Conservation (phyloP, 2,797 vertebrate genomes). For the Intellagama lesueurii region DNA sequence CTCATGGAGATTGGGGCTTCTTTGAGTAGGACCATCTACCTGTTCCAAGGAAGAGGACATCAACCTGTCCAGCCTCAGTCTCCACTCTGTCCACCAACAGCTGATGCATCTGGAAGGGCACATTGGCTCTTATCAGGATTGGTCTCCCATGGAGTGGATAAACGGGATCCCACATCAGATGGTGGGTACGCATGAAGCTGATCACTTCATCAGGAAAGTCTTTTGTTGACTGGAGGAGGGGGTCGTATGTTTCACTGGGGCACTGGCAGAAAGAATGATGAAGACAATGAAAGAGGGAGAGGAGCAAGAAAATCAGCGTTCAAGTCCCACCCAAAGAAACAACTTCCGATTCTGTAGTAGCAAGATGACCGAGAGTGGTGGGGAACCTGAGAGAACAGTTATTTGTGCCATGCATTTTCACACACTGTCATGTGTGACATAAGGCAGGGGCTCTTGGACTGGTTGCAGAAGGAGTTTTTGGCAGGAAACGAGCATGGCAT, state of each 20-base stretch:
- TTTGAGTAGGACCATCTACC: slow-evolving; percentile 70
- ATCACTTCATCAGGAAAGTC: slow-evolving; percentile 89
- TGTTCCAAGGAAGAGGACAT: slow-evolving; percentile 87
- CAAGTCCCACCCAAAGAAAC: neutral
- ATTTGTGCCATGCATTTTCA: neutral
- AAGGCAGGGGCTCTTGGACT: too few species aligned
- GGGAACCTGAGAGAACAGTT: neutral
- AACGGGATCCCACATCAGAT: slow-evolving; percentile 90
- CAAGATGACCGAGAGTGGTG: neutral
- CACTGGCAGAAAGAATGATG: slow-evolving; percentile 75
- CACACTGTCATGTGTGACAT: neutral
- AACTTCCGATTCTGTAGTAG: neutral
- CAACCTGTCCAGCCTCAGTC: slow-evolving; percentile 77
- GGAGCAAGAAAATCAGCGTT: rapidly evolving
- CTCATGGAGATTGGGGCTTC: neutral
- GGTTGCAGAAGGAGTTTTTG: too few species aligned
- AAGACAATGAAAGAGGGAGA: neutral
- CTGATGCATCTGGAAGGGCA: slow-evolving; percentile 76
- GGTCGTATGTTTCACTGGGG: slow-evolving; percentile 89
- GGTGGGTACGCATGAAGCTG: slow-evolving; percentile 88
- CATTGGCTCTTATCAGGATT: slow-evolving; percentile 76
- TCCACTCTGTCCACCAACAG: slow-evolving; percentile 88
- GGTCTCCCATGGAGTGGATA: slow-evolving; percentile 80
- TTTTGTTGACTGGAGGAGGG: slow-evolving; percentile 84
- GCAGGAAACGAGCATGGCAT: neutral